Evolutionary conservation across 2,888 invertebrate species (phyloP).

Genomic region (Augochlorella aurata): DNA sequence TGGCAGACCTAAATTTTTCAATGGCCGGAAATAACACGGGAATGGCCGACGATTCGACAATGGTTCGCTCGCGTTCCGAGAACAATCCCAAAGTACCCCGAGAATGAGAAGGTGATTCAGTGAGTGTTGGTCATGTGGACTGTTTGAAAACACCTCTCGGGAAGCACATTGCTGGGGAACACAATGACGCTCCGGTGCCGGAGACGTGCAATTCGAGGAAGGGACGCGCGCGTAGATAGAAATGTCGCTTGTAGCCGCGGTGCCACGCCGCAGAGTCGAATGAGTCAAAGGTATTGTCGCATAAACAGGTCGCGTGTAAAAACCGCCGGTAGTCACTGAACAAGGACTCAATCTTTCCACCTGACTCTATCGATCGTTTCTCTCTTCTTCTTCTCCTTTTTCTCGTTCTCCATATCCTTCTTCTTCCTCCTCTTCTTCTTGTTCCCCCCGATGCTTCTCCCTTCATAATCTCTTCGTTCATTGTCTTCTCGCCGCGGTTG

Average conservation of each 20-base stretch:
- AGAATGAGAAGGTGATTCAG: conserved; percentile 41
- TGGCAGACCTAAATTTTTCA: background rate
- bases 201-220: conserved; percentile 41
- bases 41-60: background rate
- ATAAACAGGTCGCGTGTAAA: conserved; percentile 68
- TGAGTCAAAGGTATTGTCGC: conserved; percentile 65
- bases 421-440: background rate
- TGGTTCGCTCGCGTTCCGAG: conserved; percentile 20
- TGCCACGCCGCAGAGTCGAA: conserved; percentile 41
- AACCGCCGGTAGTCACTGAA: conserved; percentile 63
- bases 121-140: conserved; percentile 29
- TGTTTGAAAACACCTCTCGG: conserved; percentile 44
- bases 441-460: conserved; percentile 3
- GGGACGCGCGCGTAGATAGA: conserved; percentile 48
- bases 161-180: conserved; percentile 42
- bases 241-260: conserved; percentile 50
- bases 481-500: background rate
- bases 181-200: conserved; percentile 39
- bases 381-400: conserved; percentile 11
- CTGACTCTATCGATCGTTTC: conserved; percentile 34
- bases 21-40: background rate
- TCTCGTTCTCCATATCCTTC: background rate
- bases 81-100: conserved; percentile 40
- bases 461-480: conserved; percentile 33
- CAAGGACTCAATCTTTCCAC: conserved; percentile 57